Base-by-base conservation (phyloP, 1,140 invertebrate species). In the Ganaspis sp. region DNA sequence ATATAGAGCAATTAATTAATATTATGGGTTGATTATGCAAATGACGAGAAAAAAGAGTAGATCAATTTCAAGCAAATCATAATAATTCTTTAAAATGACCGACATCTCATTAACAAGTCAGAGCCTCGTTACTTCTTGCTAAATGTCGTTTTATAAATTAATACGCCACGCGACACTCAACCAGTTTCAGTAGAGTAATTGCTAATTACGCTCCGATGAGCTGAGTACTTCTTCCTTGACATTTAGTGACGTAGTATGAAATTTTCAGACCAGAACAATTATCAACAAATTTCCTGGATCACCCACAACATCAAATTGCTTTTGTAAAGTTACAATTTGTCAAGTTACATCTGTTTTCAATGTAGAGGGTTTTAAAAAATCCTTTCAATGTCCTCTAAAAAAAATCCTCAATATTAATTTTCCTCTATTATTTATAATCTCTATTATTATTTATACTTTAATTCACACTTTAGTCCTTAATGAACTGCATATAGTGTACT, bases 141-240 rank as follows among this genome's bases (percentile, higher is more conserved):
- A 64, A 29, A 64, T 12, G 26, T 64, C 58, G 58, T 64, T 64
- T n/a, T 17, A 49, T 49, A 49, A 64, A 64, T 64, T 64, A 64
- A 64, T 64, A 26, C 23, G 58, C 58, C 58, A 64, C 58, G 58
- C 58, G 58, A 64, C 58, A 64, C 21, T 64, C 58, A 29, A 64
- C 23, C 3, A 64, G 26, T 26, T 64, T 64, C 58, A 64, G 23
- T 26, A 64, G 23, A 64, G 58, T 29, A 64, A 64, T 64, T 64
- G 23, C 58, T 29, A 29, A 64, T 64, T 64, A 29, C 58, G 58
- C 58, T 64, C 26, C 26, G 26, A 29, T 64, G 58, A 64, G 26
- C 58, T n/a, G 54, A 29, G 54, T 12, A 29, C 23, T 29, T 26
- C 58, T 64, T 64, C 58, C 58, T 29, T n/a, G 23, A 64, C 58